Percentiles rank a stretch among this genome's conserved stretches.
Evolutionary conservation across 2,113 vertebrate species (phyloP).

Genomic region (Macheiramphus alcinus): DNA sequence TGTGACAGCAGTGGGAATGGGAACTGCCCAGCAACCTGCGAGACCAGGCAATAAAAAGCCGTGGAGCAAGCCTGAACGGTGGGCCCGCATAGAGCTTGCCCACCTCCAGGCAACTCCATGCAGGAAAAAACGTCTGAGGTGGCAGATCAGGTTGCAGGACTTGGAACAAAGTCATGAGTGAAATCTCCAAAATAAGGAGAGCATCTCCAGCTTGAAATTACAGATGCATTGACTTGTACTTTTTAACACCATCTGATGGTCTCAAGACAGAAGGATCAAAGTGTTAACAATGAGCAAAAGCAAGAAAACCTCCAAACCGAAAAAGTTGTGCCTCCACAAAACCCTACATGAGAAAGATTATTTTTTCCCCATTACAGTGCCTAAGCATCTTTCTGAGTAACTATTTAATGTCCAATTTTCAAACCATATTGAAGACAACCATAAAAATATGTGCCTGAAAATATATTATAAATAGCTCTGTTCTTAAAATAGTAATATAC

Average conservation of each 20-base stretch:
- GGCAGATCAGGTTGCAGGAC: background rate
- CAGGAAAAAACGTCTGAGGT: background rate
- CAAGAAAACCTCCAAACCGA: background rate
- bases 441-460: background rate
- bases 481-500: slow-evolving; percentile 15
- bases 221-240: background rate
- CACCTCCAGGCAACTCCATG: background rate
- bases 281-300: background rate
- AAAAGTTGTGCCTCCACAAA: background rate
- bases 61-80: background rate
- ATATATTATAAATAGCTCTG: background rate
- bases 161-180: background rate
- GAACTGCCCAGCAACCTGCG: background rate
- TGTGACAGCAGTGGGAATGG: background rate
- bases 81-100: background rate
- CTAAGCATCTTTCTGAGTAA: background rate
- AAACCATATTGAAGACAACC: background rate
- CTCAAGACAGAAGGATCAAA: background rate
- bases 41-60: background rate
- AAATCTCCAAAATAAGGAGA: background rate
- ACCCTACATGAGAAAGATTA: background rate
- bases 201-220: background rate
- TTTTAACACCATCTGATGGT: background rate
- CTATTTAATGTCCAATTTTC: slow-evolving; percentile 12
- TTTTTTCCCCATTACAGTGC: background rate